Conservation (phyloP, 2,888 invertebrate species). For the Orthosia gracilis region DNA sequence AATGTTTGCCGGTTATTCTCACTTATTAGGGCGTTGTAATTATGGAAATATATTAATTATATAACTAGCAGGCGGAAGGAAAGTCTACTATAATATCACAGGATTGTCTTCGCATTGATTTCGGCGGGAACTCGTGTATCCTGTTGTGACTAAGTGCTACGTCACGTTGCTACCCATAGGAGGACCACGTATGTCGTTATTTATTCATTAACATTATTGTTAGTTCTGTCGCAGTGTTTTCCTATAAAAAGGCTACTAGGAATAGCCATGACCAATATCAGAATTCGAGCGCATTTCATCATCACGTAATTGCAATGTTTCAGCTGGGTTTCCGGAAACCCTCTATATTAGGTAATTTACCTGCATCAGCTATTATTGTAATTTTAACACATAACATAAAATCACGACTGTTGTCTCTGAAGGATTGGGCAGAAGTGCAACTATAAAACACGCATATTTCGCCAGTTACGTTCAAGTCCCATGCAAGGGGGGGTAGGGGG, state of each 20-base stretch:
- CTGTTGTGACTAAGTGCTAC: neutral
- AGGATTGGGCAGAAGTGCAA: too few species aligned
- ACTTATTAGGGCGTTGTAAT: neutral
- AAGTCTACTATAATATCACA: neutral
- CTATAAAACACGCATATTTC: too few species aligned
- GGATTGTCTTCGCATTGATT: neutral
- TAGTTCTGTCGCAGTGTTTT: neutral
- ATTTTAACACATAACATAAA: neutral
- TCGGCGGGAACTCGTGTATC: neutral
- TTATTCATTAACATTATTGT: neutral
- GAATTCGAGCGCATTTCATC: neutral
- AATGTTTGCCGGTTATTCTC: too few species aligned
- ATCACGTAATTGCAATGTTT: too few species aligned
- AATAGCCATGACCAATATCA: neutral
- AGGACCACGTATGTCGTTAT: neutral
- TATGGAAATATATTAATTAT: neutral
- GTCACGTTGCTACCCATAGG: neutral
- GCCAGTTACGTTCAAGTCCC: too few species aligned
- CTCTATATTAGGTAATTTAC: neutral
- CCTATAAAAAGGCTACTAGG: slow-evolving; percentile 7
- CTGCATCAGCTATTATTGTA: neutral
- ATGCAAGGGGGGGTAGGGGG: too few species aligned
- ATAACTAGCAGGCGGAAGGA: neutral
- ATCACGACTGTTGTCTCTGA: too few species aligned
- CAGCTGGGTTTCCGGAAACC: too few species aligned